Conservation (phyloP, 2,113 vertebrate species). For the Callopanchax toddi region DNA sequence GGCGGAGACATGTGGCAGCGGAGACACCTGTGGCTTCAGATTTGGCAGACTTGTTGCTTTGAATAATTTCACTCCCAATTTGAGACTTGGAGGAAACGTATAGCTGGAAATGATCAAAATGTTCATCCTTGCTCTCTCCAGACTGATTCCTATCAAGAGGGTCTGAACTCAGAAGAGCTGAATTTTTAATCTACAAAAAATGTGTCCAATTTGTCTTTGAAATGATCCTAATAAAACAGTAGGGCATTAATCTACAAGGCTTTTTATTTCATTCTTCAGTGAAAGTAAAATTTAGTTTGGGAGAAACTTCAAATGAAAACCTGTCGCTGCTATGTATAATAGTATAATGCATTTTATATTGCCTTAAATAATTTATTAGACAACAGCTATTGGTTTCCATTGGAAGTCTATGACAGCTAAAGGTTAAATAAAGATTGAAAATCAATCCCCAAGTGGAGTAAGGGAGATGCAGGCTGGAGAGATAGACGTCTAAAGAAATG, state of each 20-base stretch:
- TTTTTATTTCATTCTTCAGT: constrained; percentile 16
- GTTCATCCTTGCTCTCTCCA: background rate
- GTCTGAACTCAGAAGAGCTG: constrained; percentile 16
- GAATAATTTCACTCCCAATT: constrained; percentile 34
- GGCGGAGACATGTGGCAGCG: background rate
- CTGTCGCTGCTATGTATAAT: background rate
- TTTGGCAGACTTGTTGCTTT: constrained; percentile 33
- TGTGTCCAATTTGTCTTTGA: constrained; percentile 20
- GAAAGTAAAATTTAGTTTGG: background rate
- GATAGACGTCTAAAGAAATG: background rate
- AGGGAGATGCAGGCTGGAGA: background rate
- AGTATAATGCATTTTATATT: constrained; percentile 16
- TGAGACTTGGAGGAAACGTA: constrained; percentile 28
- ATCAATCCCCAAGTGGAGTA: constrained; percentile 14
- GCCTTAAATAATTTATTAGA: constrained; percentile 25
- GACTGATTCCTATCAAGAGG: background rate
- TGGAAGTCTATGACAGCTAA: constrained; percentile 4
- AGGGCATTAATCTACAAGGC: constrained; percentile 15
- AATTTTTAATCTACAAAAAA: background rate
- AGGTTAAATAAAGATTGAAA: constrained; percentile 48
- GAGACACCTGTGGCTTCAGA: constrained; percentile 32
- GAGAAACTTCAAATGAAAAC: constrained; percentile 19
- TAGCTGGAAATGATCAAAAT: no score
- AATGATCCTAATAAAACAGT: background rate
- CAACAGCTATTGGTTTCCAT: background rate